These are phyloP conservation scores for Microcebus lehilahytsara DNA, from an alignment of 2,113 vertebrate genomes.

Conservation along the genomic window DNA sequence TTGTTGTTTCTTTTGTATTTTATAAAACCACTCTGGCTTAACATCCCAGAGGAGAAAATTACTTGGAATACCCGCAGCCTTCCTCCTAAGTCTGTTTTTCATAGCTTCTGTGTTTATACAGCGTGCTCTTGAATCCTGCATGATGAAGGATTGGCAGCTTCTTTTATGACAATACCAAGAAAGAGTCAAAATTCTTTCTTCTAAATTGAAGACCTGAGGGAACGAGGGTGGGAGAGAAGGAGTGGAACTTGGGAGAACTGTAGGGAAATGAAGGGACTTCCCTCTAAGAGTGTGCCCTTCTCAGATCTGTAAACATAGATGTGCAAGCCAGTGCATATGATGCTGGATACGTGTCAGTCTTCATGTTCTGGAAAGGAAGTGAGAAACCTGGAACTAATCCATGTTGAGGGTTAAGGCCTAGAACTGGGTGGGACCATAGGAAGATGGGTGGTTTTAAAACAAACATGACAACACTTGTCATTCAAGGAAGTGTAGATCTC, in stretches of 20 bases:
- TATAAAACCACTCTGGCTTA: not conserved
- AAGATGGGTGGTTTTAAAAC: conserved; percentile 8
- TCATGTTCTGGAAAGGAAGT: not conserved
- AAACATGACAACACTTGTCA: not conserved
- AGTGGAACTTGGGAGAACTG: not conserved
- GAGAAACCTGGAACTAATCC: not conserved
- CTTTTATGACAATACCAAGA: not conserved
- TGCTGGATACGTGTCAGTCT: not conserved
- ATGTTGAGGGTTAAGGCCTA: not conserved
- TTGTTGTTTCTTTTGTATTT: not conserved
- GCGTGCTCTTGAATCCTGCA: not conserved
- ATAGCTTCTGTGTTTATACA: not conserved
- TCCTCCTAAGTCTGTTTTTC: not conserved
- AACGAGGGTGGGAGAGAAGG: not conserved
- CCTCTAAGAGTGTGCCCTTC: not conserved
- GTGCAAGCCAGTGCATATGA: not conserved
- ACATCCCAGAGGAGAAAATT: not conserved
- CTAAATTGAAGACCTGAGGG: not conserved
- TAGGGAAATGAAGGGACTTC: conserved; percentile 40
- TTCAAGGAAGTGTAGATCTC: not conserved
- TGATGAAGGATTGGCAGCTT: not conserved
- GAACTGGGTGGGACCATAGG: not conserved
- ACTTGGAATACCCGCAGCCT: not conserved
- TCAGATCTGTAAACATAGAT: not conserved
- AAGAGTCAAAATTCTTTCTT: conserved; percentile 13